A percentile compares a stretch with the other conserved stretches of the same genome.
These are phyloP conservation scores for Charina bottae DNA, from an alignment of 2,113 vertebrate species.

Conservation along the genomic window DNA sequence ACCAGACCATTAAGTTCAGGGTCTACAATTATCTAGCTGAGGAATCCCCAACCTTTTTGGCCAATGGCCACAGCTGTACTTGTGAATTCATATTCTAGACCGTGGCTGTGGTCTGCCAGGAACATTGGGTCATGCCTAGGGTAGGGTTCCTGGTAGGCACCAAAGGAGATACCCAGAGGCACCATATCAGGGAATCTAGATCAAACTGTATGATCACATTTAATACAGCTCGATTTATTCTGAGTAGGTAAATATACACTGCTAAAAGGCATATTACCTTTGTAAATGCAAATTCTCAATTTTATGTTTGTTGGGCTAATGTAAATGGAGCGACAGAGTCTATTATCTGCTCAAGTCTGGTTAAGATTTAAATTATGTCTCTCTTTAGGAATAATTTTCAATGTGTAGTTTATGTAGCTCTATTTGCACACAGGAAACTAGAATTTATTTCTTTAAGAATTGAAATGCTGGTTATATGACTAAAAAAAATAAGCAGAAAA, in stretches of 20 bases:
- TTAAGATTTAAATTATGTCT: not conserved
- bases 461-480: constrained; percentile 3
- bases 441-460: constrained; percentile 8
- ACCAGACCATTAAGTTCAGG: not conserved
- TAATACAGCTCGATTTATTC: not conserved
- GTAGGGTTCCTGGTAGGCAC: not conserved
- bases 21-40: not conserved
- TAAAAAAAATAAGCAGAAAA: constrained; percentile 18
- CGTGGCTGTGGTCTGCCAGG: not conserved
- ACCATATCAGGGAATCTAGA: not conserved
- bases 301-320: not conserved
- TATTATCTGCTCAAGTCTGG: not conserved
- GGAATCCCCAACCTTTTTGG: not conserved
- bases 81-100: not conserved
- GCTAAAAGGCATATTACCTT: not conserved
- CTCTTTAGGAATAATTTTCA: constrained; percentile 6
- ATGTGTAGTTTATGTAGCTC: not conserved
- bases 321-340: not conserved
- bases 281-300: not conserved
- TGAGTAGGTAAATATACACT: not conserved
- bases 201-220: not conserved
- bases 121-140: not conserved
- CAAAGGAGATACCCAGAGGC: not conserved
- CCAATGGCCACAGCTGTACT: not conserved
- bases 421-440: not conserved